Conservation (phyloP, 2,797 vertebrate species). For the Channa striata region DNA sequence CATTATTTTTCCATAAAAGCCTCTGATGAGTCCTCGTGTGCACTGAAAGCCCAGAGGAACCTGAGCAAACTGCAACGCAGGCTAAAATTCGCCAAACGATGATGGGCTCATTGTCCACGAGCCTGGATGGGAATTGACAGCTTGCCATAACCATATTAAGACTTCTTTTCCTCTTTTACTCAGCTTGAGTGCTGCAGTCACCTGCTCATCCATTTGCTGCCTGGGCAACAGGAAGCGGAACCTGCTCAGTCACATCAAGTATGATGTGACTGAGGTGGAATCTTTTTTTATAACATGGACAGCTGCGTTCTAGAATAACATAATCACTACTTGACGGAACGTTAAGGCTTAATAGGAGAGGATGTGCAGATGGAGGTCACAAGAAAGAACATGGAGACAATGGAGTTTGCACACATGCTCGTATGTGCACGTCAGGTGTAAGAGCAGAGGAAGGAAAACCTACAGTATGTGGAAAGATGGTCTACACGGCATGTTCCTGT, state of each 20-base stretch:
- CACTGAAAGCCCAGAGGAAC: slow-evolving; percentile 3
- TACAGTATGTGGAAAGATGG: too few relatives aligned
- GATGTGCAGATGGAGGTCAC: background rate
- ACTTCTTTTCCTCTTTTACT: slow-evolving; percentile 12
- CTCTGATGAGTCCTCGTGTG: background rate
- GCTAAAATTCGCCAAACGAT: slow-evolving; percentile 28
- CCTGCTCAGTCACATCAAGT: slow-evolving; percentile 11
- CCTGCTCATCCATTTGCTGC: background rate
- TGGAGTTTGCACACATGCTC: background rate
- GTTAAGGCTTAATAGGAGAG: background rate
- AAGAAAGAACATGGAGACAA: background rate
- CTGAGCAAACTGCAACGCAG: slow-evolving; percentile 25
- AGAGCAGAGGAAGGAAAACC: background rate
- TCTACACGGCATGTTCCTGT: slow-evolving; percentile 3
- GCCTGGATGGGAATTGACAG: slow-evolving; percentile 33
- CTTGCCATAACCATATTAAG: slow-evolving; percentile 23
- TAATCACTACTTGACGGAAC: background rate
- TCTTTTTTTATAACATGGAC: background rate
- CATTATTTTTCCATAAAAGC: slow-evolving; percentile 14
- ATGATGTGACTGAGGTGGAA: background rate
- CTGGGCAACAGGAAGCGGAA: background rate
- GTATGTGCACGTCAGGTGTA: background rate
- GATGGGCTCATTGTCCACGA: slow-evolving; percentile 18
- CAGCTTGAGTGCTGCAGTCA: slow-evolving; percentile 20
- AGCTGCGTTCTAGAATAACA: slow-evolving; percentile 1